phyloP scores from a whole-genome alignment of 2,888 invertebrate species.

The Eupithecia pulchellata region DNA sequence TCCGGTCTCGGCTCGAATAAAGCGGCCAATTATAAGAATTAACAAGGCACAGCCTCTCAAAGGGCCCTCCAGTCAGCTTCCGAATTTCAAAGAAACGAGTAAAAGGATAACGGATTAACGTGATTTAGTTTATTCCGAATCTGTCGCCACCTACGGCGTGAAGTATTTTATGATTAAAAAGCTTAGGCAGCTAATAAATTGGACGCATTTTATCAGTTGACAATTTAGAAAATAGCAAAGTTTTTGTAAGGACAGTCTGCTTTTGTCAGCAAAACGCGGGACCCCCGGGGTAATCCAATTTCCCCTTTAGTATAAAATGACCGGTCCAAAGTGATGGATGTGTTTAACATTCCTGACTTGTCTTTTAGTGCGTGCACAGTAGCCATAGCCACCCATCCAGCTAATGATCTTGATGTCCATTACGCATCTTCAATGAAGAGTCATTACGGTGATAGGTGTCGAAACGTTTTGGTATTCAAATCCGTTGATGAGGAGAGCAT shows the following conservation, averaged over 20 bases:
- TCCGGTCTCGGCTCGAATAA: constrained; percentile 73
- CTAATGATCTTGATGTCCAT: constrained; percentile 47
- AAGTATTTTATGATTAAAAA: constrained; percentile 43
- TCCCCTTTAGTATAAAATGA: constrained; percentile 57
- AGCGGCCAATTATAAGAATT: constrained; percentile 80
- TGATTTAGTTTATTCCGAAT: constrained; percentile 65
- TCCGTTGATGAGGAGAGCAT: constrained; percentile 35
- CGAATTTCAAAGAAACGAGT: constrained; percentile 76
- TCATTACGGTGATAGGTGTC: constrained; percentile 54
- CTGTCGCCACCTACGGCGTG: constrained; percentile 47
- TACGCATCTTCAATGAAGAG: constrained; percentile 48
- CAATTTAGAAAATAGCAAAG: constrained; percentile 56
- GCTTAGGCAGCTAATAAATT: constrained; percentile 37
- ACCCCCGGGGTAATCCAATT: constrained; percentile 73
- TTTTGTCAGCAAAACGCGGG: constrained; percentile 62
- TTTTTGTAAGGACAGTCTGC: constrained; percentile 60
- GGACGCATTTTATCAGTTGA: constrained; percentile 40
- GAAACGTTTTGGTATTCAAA: constrained; percentile 49
- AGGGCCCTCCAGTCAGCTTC: constrained; percentile 72
- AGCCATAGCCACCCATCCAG: constrained; percentile 47
- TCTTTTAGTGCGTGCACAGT: constrained; percentile 35
- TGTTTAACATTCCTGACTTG: constrained; percentile 45
- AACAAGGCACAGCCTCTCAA: constrained; percentile 64
- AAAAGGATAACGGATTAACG: constrained; percentile 71
- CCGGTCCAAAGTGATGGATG: constrained; percentile 54